These are phyloP conservation scores for Amazona ochrocephala DNA, from an alignment of 2,797 vertebrate species.

Conservation along the genomic window DNA sequence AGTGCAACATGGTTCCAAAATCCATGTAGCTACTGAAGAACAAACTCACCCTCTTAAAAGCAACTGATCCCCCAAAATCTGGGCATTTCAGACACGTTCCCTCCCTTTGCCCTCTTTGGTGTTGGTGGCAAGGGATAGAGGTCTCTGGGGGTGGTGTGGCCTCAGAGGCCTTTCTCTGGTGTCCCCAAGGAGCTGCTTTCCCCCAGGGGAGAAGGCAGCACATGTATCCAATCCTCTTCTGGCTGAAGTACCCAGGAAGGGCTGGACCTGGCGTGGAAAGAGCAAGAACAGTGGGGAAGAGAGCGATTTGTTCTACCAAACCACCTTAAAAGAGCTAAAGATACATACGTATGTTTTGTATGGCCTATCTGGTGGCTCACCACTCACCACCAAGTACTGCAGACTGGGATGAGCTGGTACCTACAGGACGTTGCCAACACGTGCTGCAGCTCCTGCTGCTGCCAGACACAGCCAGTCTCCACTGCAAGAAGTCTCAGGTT, in stretches of 20 bases:
- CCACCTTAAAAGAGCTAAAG: not conserved
- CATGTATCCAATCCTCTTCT: not conserved
- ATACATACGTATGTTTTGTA: not conserved
- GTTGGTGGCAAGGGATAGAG: not conserved
- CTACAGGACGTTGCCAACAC: fast-evolving
- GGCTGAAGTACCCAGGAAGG: not conserved
- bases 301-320: not conserved
- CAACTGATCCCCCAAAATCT: not conserved
- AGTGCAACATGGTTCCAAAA: not conserved
- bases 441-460: not conserved
- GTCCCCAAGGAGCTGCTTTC: not conserved
- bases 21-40: not conserved
- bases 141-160: not conserved
- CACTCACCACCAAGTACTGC: not conserved
- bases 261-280: not conserved
- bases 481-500: not conserved
- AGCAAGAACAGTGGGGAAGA: not conserved
- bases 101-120: not conserved
- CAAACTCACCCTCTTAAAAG: not conserved
- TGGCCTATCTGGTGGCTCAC: not conserved
- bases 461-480: not conserved
- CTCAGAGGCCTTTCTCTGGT: not conserved
- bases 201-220: not conserved
- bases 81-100: not conserved
- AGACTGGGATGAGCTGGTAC: not conserved